phyloP scores from a whole-genome alignment of 2,888 invertebrate genomes.

The Scaptomyza tumidula region DNA sequence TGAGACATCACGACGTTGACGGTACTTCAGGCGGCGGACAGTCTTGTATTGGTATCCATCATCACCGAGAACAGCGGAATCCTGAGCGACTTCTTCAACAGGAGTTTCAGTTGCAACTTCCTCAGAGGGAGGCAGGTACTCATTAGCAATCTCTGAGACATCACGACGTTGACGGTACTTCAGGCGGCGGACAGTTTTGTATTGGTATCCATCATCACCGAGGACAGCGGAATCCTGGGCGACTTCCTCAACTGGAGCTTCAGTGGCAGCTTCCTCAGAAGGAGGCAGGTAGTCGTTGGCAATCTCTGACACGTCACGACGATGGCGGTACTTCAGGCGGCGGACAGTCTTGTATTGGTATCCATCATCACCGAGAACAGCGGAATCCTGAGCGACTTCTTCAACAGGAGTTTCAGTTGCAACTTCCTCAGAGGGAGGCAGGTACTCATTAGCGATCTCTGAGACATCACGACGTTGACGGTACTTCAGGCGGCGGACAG shows the following conservation, averaged over 20 bases:
- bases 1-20: conserved; percentile 59
- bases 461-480: conserved; percentile 67
- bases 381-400: conserved; percentile 28
- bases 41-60: conserved; percentile 62
- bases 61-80: conserved; percentile 43
- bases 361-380: conserved; percentile 13
- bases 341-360: conserved; percentile 24
- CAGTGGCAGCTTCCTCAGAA: not conserved
- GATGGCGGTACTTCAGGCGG: conserved; percentile 14
- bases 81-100: conserved; percentile 26
- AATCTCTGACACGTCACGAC: conserved; percentile 17
- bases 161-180: conserved; percentile 56
- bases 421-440: conserved; percentile 39
- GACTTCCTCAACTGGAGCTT: conserved; percentile 34
- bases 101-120: conserved; percentile 40
- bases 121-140: conserved; percentile 45
- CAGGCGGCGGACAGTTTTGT: conserved; percentile 55
- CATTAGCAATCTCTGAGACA: conserved; percentile 44
- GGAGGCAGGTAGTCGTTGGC: conserved; percentile 16
- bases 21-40: conserved; percentile 54
- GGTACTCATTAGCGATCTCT: conserved; percentile 52
- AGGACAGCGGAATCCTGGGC: conserved; percentile 34
- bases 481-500: conserved; percentile 62
- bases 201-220: conserved; percentile 52
- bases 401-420: conserved; percentile 30